Evolutionary conservation across 2,888 invertebrate species (phyloP).

Genomic region (Choristoneura rosaceana): DNA sequence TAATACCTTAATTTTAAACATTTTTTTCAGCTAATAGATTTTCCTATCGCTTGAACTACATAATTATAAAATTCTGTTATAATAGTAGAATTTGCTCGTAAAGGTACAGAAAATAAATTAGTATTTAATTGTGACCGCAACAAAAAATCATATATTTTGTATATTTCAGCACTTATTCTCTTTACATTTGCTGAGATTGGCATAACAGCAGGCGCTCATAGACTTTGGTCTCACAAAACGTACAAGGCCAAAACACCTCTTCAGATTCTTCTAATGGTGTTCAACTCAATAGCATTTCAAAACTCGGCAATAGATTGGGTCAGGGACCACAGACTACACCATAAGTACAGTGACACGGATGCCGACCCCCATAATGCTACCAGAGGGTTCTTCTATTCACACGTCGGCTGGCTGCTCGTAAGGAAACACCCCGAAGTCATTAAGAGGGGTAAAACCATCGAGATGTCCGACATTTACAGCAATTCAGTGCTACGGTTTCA

Average conservation of each 20-base stretch:
- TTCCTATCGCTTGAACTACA: no score
- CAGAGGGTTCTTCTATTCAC: constrained; percentile 93
- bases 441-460: constrained; percentile 88
- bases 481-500: constrained; percentile 91
- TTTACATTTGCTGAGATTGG: constrained; percentile 55
- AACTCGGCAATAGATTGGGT: constrained; percentile 86
- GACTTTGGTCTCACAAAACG: constrained; percentile 59
- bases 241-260: constrained; percentile 61
- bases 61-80: no score
- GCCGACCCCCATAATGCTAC: constrained; percentile 89
- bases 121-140: background rate
- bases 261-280: constrained; percentile 58
- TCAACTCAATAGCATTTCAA: constrained; percentile 67
- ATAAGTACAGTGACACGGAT: constrained; percentile 84
- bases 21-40: background rate
- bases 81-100: background rate
- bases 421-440: constrained; percentile 91
- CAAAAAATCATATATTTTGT: background rate
- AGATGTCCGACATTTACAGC: constrained; percentile 88
- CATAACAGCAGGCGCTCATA: constrained; percentile 60
- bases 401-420: constrained; percentile 93
- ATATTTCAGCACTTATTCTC: constrained; percentile 50
- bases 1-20: constrained; percentile 44
- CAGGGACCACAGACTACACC: constrained; percentile 88
- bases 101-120: background rate